Conservation (phyloP, 2,797 vertebrate genomes). For the Tapera naevia region DNA sequence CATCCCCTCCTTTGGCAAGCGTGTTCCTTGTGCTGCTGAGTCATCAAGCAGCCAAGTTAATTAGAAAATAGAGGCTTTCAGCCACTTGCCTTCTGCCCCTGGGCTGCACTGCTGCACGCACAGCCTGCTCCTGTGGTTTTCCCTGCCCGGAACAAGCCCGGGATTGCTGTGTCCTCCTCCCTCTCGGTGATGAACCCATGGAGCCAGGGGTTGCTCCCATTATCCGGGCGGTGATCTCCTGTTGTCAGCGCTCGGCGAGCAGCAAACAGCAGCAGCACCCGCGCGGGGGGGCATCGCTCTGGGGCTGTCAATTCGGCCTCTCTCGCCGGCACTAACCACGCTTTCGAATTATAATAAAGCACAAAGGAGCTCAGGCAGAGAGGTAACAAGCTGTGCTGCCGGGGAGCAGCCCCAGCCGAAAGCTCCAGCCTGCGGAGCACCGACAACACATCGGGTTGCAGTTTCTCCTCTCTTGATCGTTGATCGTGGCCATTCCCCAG, state of each 20-base stretch:
- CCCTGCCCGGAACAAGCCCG: accelerated
- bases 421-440: accelerated
- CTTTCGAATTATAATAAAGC: background rate
- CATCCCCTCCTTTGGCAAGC: background rate
- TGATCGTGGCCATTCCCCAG: accelerated
- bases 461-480: background rate
- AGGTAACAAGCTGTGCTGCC: background rate
- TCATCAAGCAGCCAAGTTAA: background rate
- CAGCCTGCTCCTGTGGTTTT: background rate
- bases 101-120: no score
- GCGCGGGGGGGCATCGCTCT: background rate
- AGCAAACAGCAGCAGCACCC: background rate
- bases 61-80: background rate
- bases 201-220: background rate
- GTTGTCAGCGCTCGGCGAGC: background rate
- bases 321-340: accelerated
- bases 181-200: accelerated
- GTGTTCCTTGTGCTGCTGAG: background rate
- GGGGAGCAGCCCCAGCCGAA: background rate
- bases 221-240: background rate
- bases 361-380: background rate
- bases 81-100: background rate
- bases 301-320: background rate
- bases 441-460: background rate
- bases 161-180: background rate